Evolutionary conservation across 1,140 invertebrate genomes (phyloP).

Genomic region (Panonychus citri): DNA sequence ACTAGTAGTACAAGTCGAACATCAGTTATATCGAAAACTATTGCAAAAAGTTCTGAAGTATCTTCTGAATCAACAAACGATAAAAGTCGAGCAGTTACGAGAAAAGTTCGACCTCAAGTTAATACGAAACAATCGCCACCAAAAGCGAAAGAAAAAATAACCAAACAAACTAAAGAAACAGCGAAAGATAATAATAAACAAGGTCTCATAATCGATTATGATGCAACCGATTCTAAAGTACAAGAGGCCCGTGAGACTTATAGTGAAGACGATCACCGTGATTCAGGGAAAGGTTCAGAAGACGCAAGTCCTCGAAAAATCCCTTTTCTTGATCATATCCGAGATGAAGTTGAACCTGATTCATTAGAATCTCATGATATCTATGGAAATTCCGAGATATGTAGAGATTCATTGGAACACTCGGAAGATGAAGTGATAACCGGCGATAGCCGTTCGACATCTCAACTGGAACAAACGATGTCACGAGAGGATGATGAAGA

Average conservation of each 20-base stretch:
- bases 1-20: no score
- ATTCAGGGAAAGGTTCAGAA: not conserved
- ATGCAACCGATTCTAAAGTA: not conserved
- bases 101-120: no score
- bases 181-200: not conserved
- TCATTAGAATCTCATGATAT: not conserved
- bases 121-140: no score
- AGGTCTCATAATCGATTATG: not conserved
- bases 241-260: conserved; percentile 20
- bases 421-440: not conserved
- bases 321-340: not conserved
- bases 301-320: not conserved
- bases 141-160: no score
- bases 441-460: not conserved
- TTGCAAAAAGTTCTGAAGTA: no score
- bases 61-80: no score
- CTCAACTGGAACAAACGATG: not conserved
- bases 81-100: no score
- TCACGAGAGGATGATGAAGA: not conserved
- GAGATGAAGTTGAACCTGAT: not conserved
- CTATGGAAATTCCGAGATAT: not conserved
- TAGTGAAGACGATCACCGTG: not conserved
- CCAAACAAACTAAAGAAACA: not conserved
- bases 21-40: no score
- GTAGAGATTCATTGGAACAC: not conserved